Evolutionary conservation across 2,888 invertebrate species (phyloP).

Genomic region (Ecliptopera silaceata): DNA sequence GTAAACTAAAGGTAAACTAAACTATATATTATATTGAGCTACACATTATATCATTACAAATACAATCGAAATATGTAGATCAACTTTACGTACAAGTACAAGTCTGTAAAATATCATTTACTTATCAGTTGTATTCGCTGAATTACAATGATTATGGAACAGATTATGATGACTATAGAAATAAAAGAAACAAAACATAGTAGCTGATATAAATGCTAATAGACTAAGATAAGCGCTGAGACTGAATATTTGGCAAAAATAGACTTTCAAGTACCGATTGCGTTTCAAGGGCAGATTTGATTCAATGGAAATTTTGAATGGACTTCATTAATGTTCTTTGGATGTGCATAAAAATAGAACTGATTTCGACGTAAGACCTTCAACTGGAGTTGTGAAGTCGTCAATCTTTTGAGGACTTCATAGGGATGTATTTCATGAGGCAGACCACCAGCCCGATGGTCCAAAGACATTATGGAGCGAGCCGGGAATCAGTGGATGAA

Average conservation of each 20-base stretch:
- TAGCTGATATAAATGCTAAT: constrained; percentile 1
- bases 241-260: constrained; percentile 2
- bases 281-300: not conserved
- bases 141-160: constrained; percentile 1
- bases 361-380: not conserved
- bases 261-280: not conserved
- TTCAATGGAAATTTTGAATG: not conserved
- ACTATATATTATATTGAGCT: too few relatives aligned
- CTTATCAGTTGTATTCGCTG: constrained; percentile 5
- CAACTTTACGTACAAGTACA: too few relatives aligned
- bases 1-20: too few relatives aligned
- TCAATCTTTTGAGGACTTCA: not conserved
- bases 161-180: constrained; percentile 1
- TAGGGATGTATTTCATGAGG: too few relatives aligned
- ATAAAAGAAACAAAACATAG: constrained; percentile 5
- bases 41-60: too few relatives aligned
- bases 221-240: not conserved
- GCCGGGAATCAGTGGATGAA: too few relatives aligned
- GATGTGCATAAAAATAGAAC: not conserved
- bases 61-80: too few relatives aligned
- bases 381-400: not conserved
- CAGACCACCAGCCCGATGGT: too few relatives aligned
- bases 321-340: not conserved
- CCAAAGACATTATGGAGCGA: too few relatives aligned
- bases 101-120: not conserved